A percentile compares a stretch with the other conserved stretches of the same genome.
These are phyloP conservation scores for Chelon labrosus DNA, from an alignment of 2,797 vertebrate genomes.

Conservation along the genomic window DNA sequence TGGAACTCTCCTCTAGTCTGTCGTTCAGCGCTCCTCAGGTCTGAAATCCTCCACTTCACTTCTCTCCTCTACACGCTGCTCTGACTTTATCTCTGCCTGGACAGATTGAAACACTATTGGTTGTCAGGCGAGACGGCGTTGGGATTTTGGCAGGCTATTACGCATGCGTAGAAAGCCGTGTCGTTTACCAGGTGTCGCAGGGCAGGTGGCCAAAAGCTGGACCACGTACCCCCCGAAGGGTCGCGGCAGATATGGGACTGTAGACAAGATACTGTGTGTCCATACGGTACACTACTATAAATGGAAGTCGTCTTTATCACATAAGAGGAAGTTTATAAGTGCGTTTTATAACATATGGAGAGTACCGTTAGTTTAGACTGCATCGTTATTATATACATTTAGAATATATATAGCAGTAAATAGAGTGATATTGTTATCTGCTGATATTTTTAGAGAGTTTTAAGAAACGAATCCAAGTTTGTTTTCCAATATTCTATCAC, in stretches of 20 bases:
- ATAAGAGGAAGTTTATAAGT: constrained; percentile 27
- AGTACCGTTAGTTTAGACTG: neutral
- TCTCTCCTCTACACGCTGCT: constrained; percentile 55
- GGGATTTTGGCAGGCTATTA: constrained; percentile 78
- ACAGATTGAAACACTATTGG: constrained; percentile 81
- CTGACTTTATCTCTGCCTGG: constrained; percentile 80
- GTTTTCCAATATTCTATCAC: no score
- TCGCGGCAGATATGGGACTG: constrained; percentile 33
- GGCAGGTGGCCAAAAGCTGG: constrained; percentile 63
- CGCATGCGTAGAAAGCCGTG: constrained; percentile 80
- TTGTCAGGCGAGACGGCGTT: constrained; percentile 70
- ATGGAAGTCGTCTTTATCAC: constrained; percentile 9
- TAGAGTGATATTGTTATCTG: neutral
- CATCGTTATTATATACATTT: neutral
- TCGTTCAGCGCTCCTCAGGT: constrained; percentile 11
- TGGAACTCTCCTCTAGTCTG: constrained; percentile 12
- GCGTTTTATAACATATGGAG: neutral
- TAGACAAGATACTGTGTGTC: constrained; percentile 33
- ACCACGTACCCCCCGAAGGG: constrained; percentile 12
- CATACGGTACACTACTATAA: neutral
- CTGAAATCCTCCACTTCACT: constrained; percentile 57
- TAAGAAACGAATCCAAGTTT: no score
- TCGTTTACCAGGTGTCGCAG: constrained; percentile 89
- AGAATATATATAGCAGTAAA: neutral
- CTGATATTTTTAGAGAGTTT: no score